These are phyloP conservation scores for Cyprinodon variegatus DNA, from an alignment of 2,113 vertebrate genomes.

Conservation along the genomic window DNA sequence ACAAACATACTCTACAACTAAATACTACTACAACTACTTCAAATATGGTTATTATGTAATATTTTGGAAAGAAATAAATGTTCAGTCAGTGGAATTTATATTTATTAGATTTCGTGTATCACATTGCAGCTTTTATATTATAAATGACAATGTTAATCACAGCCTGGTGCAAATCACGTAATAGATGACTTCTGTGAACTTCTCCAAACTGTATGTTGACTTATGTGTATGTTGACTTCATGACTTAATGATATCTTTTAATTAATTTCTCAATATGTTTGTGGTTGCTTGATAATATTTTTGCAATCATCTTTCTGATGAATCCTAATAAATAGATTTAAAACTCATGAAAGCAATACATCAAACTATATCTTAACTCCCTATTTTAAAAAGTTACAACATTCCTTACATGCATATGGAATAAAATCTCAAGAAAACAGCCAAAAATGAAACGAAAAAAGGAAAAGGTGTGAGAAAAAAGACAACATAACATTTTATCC, in stretches of 20 bases:
- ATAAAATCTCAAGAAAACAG: neutral
- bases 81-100: too few species aligned
- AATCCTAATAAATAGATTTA: too few species aligned
- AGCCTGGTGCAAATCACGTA: neutral
- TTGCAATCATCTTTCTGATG: too few species aligned
- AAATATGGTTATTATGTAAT: neutral
- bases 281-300: too few species aligned
- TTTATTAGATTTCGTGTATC: neutral
- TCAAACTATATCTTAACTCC: neutral
- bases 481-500: slow-evolving; percentile 31
- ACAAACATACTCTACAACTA: too few species aligned
- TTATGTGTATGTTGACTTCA: neutral
- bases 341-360: too few species aligned
- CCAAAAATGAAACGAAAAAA: neutral
- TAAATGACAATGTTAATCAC: neutral
- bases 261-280: too few species aligned
- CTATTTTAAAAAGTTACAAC: neutral
- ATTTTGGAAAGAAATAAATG: neutral
- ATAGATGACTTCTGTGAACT: neutral
- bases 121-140: neutral
- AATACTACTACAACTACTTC: too few species aligned
- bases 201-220: neutral
- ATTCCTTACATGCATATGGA: neutral
- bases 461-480: neutral
- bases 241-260: neutral